These are phyloP conservation scores for Ochlodes sylvanus DNA, from an alignment of 2,888 invertebrate genomes.

Conservation along the genomic window DNA sequence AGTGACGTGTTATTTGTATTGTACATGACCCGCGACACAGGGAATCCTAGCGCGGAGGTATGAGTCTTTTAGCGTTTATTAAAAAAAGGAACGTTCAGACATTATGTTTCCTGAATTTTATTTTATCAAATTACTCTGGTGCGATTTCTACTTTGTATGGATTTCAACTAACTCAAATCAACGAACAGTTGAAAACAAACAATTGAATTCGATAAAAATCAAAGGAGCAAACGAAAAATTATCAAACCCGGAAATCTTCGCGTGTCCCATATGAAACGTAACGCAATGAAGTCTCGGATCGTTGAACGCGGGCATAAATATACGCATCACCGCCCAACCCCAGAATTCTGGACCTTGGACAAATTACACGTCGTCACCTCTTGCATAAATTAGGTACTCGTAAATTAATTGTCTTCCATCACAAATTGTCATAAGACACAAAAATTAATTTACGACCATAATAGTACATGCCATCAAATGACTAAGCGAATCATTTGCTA, in stretches of 20 bases:
- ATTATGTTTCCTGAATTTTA: no score
- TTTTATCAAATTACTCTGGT: no score
- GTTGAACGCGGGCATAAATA: conserved; percentile 48
- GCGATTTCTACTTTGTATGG: no score
- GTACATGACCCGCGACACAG: no score
- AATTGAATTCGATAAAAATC: conserved; percentile 17
- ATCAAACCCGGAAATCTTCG: conserved; percentile 33
- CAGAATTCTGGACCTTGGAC: conserved; percentile 51
- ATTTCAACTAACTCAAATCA: no score
- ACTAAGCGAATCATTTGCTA: conserved; percentile 29
- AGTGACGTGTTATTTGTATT: no score
- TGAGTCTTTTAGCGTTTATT: no score
- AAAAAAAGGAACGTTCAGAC: no score
- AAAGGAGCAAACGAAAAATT: conserved; percentile 15
- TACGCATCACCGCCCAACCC: conserved; percentile 51
- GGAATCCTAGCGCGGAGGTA: no score
- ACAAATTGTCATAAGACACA: conserved; percentile 44
- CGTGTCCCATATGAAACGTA: conserved; percentile 38
- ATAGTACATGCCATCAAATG: conserved; percentile 51
- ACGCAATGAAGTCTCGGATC: conserved; percentile 44
- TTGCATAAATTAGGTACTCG: conserved; percentile 68
- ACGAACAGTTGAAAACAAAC: neutral
- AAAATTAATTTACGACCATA: conserved; percentile 72
- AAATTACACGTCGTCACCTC: conserved; percentile 47
- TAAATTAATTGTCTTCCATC: conserved; percentile 66